A percentile compares a stretch with the other conserved stretches of the same genome.
Evolutionary conservation across 2,888 invertebrate genomes (phyloP).

Genomic region (Brachypalpus laphriformis): DNA sequence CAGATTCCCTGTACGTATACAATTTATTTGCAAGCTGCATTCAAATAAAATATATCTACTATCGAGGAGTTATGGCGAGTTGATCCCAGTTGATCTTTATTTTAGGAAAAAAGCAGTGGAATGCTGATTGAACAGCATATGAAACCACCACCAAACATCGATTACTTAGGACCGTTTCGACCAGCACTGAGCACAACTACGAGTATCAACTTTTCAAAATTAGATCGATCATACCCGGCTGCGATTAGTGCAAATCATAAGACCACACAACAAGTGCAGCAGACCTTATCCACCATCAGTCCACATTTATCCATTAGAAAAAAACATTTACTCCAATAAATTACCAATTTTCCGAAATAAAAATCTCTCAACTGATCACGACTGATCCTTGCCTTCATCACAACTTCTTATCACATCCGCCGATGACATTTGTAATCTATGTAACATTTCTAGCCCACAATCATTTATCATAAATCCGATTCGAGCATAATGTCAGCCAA

Average conservation of each 20-base stretch:
- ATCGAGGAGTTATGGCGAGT: too few species aligned
- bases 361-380: constrained; percentile 27
- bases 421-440: constrained; percentile 61
- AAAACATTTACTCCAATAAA: constrained; percentile 17
- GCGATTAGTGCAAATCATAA: neutral
- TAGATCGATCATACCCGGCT: too few species aligned
- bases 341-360: constrained; percentile 19
- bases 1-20: too few species aligned
- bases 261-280: constrained; percentile 27
- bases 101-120: too few species aligned
- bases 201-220: too few species aligned
- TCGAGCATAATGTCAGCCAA: constrained; percentile 55
- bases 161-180: too few species aligned
- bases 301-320: neutral
- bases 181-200: too few species aligned
- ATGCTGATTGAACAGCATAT: too few species aligned
- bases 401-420: constrained; percentile 38
- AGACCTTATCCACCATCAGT: neutral
- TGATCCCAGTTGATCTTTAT: too few species aligned
- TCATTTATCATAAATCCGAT: constrained; percentile 62
- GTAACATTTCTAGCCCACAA: constrained; percentile 46
- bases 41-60: too few species aligned
- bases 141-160: too few species aligned
- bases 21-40: too few species aligned
- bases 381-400: constrained; percentile 26